Conservation (phyloP, 2,113 vertebrate genomes). For the Hydrolagus affinis region DNA sequence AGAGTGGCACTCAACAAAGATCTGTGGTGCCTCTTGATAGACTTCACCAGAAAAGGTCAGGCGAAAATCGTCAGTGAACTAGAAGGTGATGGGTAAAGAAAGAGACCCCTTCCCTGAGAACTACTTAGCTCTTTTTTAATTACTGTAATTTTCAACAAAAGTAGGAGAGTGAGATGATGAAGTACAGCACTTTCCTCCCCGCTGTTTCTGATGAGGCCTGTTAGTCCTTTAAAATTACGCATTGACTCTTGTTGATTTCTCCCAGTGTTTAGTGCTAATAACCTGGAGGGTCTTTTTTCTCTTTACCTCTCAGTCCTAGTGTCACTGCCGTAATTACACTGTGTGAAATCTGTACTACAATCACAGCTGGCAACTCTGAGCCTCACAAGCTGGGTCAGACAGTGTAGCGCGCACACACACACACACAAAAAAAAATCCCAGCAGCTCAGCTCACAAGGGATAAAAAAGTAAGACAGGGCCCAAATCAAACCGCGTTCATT, state of each 20-base stretch:
- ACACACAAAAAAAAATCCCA: constrained; percentile 24
- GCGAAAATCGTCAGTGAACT: constrained; percentile 74
- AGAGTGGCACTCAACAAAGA: constrained; percentile 71
- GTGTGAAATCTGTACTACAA: constrained; percentile 89
- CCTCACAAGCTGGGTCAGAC: constrained; percentile 66
- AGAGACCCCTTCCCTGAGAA: constrained; percentile 77
- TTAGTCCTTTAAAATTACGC: constrained; percentile 88
- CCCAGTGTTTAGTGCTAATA: constrained; percentile 91
- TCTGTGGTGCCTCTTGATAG: constrained; percentile 73
- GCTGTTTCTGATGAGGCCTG: constrained; percentile 92
- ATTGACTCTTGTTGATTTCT: constrained; percentile 81
- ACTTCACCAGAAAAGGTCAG: constrained; percentile 79
- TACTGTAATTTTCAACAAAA: constrained; percentile 93
- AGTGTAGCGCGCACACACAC: constrained; percentile 36
- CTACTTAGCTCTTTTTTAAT: constrained; percentile 94
- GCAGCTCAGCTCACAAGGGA: neutral
- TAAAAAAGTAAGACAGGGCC: constrained; percentile 10
- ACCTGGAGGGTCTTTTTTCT: constrained; percentile 77
- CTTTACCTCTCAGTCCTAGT: constrained; percentile 78
- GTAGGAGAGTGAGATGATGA: constrained; percentile 93
- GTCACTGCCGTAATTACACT: constrained; percentile 88
- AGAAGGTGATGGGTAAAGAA: constrained; percentile 86
- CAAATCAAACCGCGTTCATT: neutral
- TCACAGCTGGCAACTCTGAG: constrained; percentile 83
- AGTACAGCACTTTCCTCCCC: constrained; percentile 84